Evolutionary conservation across 2,888 invertebrate genomes (phyloP).

Genomic region (Apoderus coryli): DNA sequence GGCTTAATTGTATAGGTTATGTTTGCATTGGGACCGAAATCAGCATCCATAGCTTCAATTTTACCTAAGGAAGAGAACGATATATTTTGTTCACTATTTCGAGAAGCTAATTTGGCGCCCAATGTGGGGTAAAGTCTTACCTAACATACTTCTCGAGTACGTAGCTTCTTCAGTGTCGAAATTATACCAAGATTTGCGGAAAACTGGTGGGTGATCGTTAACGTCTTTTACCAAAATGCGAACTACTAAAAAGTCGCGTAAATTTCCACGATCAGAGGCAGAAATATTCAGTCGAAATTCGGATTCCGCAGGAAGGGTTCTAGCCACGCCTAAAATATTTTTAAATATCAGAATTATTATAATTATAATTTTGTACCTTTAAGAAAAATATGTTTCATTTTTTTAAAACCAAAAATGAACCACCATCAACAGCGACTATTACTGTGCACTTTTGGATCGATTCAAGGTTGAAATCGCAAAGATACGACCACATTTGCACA

Average conservation of each 20-base stretch:
- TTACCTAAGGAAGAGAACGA: slow-evolving; percentile 38
- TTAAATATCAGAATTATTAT: too few species aligned
- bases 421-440: too few species aligned
- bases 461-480: too few species aligned
- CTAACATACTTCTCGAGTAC: slow-evolving; percentile 55
- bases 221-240: slow-evolving; percentile 63
- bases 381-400: too few species aligned
- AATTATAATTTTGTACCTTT: too few species aligned
- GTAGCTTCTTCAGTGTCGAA: slow-evolving; percentile 70
- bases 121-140: too few species aligned
- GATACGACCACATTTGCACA: too few species aligned
- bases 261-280: slow-evolving; percentile 60
- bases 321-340: too few species aligned
- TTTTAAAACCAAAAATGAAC: too few species aligned
- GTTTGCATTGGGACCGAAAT: slow-evolving; percentile 67
- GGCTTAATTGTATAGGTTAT: slow-evolving; percentile 50
- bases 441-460: too few species aligned
- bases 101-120: too few species aligned
- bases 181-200: slow-evolving; percentile 68
- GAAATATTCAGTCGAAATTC: slow-evolving; percentile 62
- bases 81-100: too few species aligned
- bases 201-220: slow-evolving; percentile 73
- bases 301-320: slow-evolving; percentile 56
- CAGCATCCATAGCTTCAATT: slow-evolving; percentile 64
- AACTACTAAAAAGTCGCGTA: slow-evolving; percentile 54